Conservation (phyloP, 1,140 invertebrate species). For the Theocolax elegans region DNA sequence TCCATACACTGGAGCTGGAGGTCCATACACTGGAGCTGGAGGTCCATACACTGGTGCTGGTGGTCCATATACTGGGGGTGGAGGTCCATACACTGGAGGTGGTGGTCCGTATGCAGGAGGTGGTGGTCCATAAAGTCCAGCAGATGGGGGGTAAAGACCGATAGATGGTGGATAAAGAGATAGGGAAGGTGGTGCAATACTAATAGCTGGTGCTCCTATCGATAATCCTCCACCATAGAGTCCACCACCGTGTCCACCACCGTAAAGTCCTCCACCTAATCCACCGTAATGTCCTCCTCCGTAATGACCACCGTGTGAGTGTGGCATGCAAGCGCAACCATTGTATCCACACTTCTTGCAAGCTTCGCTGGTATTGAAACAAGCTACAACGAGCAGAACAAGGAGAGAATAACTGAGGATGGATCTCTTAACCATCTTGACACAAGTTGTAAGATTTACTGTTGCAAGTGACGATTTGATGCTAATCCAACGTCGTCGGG, state of each 20-base stretch:
- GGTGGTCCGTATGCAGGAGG: neutral
- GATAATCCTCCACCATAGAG: too few species aligned
- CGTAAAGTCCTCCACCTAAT: constrained; percentile 1
- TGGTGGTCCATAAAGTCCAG: too few species aligned
- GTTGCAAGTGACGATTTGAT: neutral
- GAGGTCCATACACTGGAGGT: neutral
- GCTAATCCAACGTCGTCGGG: neutral
- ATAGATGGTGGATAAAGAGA: neutral
- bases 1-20: too few species aligned
- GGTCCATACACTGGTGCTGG: too few species aligned
- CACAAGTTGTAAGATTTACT: neutral
- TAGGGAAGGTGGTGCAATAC: neutral
- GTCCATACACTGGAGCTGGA: too few species aligned
- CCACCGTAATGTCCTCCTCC: neutral
- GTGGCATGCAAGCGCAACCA: neutral
- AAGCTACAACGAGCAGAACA: constrained; percentile 12
- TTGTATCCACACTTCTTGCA: constrained; percentile 29
- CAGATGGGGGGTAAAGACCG: too few species aligned
- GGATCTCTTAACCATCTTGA: constrained; percentile 9
- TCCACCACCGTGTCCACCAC: neutral
- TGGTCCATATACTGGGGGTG: too few species aligned
- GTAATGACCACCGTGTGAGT: neutral
- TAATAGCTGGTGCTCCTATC: too few species aligned
- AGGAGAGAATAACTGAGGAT: neutral
- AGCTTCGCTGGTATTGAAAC: constrained; percentile 8